Evolutionary conservation across 1,140 invertebrate genomes (phyloP).

Genomic region (Papilio xuthus): DNA sequence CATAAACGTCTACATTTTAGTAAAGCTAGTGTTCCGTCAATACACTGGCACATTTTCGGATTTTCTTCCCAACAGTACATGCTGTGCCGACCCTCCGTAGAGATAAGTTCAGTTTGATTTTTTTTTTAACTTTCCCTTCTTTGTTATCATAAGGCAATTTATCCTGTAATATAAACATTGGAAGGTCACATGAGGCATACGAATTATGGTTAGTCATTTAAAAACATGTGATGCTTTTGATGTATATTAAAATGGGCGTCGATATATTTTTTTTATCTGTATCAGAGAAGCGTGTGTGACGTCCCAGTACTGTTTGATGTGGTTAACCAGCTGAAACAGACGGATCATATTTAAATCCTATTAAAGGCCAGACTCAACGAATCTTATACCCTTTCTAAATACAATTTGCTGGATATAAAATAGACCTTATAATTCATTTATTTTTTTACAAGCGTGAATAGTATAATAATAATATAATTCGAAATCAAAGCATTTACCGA

Average conservation of each 20-base stretch:
- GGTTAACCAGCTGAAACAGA: slow-evolving; percentile 37
- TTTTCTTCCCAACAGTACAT: too few relatives aligned
- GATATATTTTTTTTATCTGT: slow-evolving; percentile 17
- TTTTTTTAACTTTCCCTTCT: not conserved
- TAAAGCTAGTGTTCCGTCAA: too few relatives aligned
- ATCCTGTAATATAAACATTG: not conserved
- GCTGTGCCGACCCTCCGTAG: too few relatives aligned
- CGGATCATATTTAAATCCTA: slow-evolving; percentile 2
- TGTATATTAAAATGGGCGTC: slow-evolving; percentile 21
- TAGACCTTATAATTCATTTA: not conserved
- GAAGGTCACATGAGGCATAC: not conserved
- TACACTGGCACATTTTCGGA: too few relatives aligned
- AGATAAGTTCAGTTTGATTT: too few relatives aligned
- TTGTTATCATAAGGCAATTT: not conserved
- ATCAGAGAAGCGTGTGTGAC: not conserved
- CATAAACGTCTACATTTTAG: too few relatives aligned
- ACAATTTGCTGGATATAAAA: not conserved
- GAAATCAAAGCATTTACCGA: not conserved
- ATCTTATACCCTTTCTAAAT: not conserved
- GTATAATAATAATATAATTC: not conserved
- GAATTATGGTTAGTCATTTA: not conserved
- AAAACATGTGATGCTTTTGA: not conserved
- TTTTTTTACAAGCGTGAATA: not conserved
- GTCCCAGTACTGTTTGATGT: slow-evolving; percentile 50
- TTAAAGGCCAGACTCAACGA: not conserved